Conservation (phyloP, 2,113 vertebrate genomes). For the Brienomyrus longianalis region DNA sequence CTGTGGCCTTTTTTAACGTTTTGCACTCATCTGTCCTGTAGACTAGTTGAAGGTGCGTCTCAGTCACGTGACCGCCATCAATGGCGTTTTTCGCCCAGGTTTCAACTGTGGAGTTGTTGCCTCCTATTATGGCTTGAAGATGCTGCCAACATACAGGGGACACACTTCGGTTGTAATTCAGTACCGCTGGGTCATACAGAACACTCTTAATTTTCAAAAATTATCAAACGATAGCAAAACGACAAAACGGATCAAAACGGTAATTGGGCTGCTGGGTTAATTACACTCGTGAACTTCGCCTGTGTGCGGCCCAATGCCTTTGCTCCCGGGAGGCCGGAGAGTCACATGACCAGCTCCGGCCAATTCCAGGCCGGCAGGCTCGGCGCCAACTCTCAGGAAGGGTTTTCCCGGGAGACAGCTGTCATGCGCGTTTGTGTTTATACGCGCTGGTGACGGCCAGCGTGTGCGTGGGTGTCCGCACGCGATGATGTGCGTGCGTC, state of each 20-base stretch:
- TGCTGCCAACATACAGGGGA: background rate
- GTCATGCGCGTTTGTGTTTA: conserved; percentile 23
- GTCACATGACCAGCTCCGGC: conserved; percentile 34
- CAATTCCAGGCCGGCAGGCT: conserved; percentile 31
- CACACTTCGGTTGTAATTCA: background rate
- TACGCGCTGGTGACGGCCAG: conserved; percentile 8
- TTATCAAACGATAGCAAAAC: background rate
- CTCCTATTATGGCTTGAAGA: background rate
- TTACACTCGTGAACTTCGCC: conserved; percentile 20
- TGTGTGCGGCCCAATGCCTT: conserved; percentile 2
- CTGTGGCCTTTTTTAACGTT: background rate
- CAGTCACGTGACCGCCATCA: background rate
- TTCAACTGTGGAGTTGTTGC: background rate
- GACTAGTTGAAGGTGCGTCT: background rate
- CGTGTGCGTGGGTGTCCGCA: conserved; percentile 13
- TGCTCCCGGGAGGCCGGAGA: conserved; percentile 12
- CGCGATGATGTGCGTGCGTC: conserved; percentile 12
- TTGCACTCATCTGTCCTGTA: background rate
- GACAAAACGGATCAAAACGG: background rate
- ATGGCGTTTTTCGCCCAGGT: background rate
- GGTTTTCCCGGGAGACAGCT: conserved; percentile 46
- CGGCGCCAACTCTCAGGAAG: conserved; percentile 54
- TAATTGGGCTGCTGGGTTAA: conserved; percentile 26
- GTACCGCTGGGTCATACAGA: background rate
- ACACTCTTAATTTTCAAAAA: background rate